phyloP scores from a whole-genome alignment of 2,888 invertebrate genomes.

The Agonopterix alstromeriana region DNA sequence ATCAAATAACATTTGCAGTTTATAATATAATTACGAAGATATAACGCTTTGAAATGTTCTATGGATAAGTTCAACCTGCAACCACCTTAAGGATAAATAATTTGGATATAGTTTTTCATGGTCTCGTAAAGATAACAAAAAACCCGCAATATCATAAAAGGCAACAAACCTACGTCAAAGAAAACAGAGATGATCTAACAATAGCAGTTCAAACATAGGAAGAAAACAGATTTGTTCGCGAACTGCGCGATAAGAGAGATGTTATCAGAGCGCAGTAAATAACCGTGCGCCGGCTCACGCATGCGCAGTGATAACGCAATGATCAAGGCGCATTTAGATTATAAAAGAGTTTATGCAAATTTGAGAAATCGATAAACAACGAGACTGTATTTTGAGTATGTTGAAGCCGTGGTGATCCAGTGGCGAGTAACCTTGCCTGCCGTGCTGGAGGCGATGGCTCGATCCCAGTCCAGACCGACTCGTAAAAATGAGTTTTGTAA shows the following conservation, averaged over 20 bases:
- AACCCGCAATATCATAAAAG: neutral
- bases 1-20: too few relatives aligned
- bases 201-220: neutral
- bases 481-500: too few relatives aligned
- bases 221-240: neutral
- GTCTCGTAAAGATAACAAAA: neutral
- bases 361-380: neutral
- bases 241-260: neutral
- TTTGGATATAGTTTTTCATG: neutral
- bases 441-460: too few relatives aligned
- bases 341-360: neutral
- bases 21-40: too few relatives aligned
- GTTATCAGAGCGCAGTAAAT: neutral
- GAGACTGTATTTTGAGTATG: neutral
- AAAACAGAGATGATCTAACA: neutral
- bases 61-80: too few relatives aligned
- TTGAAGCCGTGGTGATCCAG: too few relatives aligned
- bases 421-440: too few relatives aligned
- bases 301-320: slow-evolving; percentile 1
- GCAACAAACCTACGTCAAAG: neutral
- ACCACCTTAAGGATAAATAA: too few relatives aligned
- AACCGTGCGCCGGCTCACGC: slow-evolving; percentile 1
- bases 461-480: too few relatives aligned
- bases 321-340: neutral
- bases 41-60: too few relatives aligned